Evolutionary conservation across 2,797 vertebrate genomes (phyloP).

Genomic region (Pangasius macronema): DNA sequence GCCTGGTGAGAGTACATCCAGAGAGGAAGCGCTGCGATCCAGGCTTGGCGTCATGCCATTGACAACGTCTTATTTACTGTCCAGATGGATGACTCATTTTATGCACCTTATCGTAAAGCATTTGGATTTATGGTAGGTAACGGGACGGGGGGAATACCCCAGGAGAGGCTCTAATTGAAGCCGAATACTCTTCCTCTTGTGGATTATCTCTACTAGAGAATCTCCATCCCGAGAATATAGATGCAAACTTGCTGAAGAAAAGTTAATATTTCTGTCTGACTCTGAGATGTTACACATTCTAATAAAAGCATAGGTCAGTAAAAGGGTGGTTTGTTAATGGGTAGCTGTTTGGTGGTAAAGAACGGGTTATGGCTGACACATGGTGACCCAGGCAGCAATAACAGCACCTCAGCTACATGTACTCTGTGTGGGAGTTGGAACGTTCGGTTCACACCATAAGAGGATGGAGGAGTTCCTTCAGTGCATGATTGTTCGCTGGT

Average conservation of each 20-base stretch:
- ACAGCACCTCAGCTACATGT: background rate
- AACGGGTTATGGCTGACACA: slow-evolving; percentile 67
- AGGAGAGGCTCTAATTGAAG: slow-evolving; percentile 71
- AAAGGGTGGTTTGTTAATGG: slow-evolving; percentile 69
- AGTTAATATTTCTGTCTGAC: slow-evolving; percentile 69
- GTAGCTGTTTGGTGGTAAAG: slow-evolving; percentile 64
- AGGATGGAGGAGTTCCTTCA: background rate
- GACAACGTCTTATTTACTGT: slow-evolving; percentile 82
- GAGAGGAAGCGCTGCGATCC: slow-evolving; percentile 65
- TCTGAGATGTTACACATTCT: slow-evolving; percentile 63
- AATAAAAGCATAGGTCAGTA: slow-evolving; percentile 52
- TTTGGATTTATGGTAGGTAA: slow-evolving; percentile 78
- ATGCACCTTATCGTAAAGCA: slow-evolving; percentile 83
- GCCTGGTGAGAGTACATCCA: slow-evolving; percentile 67
- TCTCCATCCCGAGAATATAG: slow-evolving; percentile 56
- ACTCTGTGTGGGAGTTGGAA: background rate
- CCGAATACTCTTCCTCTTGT: slow-evolving; percentile 38
- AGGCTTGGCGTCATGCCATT: slow-evolving; percentile 73
- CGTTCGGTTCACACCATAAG: background rate
- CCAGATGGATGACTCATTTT: slow-evolving; percentile 82
- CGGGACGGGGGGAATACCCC: slow-evolving; percentile 75
- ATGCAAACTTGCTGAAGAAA: slow-evolving; percentile 51
- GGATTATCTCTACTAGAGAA: slow-evolving; percentile 56
- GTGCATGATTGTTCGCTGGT: background rate
- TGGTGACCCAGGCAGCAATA: slow-evolving; percentile 57